Conservation (phyloP, 2,113 vertebrate species). For the Macaca nemestrina region DNA sequence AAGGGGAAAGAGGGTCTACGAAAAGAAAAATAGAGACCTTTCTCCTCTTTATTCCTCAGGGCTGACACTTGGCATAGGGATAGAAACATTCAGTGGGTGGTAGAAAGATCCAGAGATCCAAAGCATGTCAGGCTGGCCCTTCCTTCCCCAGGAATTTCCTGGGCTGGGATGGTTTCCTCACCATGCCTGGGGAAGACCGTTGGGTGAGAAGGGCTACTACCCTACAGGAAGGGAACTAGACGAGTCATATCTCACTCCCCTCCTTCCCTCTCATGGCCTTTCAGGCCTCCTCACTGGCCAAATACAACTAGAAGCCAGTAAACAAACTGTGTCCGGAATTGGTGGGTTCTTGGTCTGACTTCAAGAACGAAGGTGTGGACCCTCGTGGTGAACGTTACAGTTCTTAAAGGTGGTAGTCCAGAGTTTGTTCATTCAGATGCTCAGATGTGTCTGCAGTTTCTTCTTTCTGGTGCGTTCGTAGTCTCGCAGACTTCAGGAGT, state of each 20-base stretch:
- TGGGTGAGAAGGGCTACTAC: neutral
- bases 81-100: neutral
- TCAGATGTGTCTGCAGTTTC: too few species aligned
- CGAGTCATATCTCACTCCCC: neutral
- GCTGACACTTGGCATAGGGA: neutral
- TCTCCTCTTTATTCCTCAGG: neutral
- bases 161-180: neutral
- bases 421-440: too few species aligned
- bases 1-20: neutral
- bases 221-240: too few species aligned
- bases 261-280: neutral
- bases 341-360: too few species aligned
- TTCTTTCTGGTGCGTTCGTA: too few species aligned
- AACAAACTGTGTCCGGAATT: neutral
- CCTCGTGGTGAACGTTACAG: accelerated
- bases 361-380: accelerated
- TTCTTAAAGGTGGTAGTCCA: too few species aligned
- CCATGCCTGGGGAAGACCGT: neutral
- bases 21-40: neutral
- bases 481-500: too few species aligned
- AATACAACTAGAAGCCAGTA: neutral
- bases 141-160: neutral
- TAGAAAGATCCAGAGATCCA: neutral
- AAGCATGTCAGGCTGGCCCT: neutral
- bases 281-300: neutral